These are phyloP conservation scores for Zosterops pallidus DNA, from an alignment of 2,113 vertebrate genomes.

Conservation along the genomic window DNA sequence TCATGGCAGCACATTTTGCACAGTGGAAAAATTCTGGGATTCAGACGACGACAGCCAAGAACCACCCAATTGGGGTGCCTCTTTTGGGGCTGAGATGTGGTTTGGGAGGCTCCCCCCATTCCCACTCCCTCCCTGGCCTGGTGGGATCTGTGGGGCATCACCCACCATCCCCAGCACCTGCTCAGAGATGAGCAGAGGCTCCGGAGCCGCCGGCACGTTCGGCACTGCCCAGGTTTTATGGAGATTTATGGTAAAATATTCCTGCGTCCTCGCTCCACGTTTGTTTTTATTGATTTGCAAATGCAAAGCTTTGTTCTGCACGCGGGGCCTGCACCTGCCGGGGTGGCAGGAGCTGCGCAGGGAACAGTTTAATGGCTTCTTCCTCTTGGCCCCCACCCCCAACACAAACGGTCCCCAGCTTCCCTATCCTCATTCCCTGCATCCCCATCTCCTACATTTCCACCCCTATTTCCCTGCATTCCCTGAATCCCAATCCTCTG, in stretches of 20 bases:
- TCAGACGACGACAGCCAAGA: accelerated
- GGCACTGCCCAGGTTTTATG: slow-evolving; percentile 33
- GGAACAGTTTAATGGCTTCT: not conserved
- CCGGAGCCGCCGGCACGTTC: not conserved
- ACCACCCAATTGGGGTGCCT: not conserved
- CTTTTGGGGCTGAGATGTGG: not conserved
- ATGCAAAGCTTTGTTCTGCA: slow-evolving; percentile 66
- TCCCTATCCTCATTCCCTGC: not conserved
- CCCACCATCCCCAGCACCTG: not conserved
- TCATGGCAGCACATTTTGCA: not conserved
- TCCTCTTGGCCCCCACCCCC: not conserved
- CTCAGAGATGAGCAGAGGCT: accelerated
- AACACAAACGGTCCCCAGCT: too few species aligned
- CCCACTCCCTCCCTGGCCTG: not conserved
- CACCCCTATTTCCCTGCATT: too few species aligned
- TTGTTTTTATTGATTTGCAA: slow-evolving; percentile 80
- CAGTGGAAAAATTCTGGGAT: not conserved
- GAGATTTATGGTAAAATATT: slow-evolving; percentile 71
- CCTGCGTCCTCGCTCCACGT: slow-evolving; percentile 36
- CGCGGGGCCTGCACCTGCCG: slow-evolving; percentile 27
- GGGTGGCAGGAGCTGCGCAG: slow-evolving; percentile 6
- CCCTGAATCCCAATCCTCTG: not conserved
- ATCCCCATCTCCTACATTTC: not conserved
- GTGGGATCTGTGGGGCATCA: accelerated
- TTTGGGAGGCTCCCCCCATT: not conserved